Evolutionary conservation across 2,113 vertebrate genomes (phyloP), one percentile per base, ranked within the genome.

Genomic region (Pedetes capensis): DNA sequence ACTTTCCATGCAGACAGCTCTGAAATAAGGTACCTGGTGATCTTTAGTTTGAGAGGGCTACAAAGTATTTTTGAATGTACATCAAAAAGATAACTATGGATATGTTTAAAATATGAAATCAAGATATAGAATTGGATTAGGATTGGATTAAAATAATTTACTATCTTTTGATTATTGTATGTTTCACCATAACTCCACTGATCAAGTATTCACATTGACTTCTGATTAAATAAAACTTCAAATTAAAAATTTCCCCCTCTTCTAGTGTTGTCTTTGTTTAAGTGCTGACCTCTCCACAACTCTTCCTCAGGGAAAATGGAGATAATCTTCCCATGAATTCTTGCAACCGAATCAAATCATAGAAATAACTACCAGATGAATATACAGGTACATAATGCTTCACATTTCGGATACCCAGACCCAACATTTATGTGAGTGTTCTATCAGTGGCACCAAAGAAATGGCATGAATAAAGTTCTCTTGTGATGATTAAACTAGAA

Each of bases 141-240:
- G 63, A 66, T 14, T 39, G 13, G 75, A 68, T 44, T 79, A 63
- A 82, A 75, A 91, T 32, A 88, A 91, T 59, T 72, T 85, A 88
- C 53, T 95, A 75, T 51, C 49, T 95, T 93, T 93, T 90, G 64
- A 80, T 87, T 71, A 74, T 8, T 88, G n/a, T 75, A 76, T 87
- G 84, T 81, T 81, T 94, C 69, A 87, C 53, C 49, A 94, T 66
- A 88, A 91, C 71, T 95, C 51, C 57, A 89, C 11, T 69, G 74
- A 86, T 72, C 16, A 92, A 92, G 12, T 88, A 68, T 78, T 95
- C 81, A 57, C 87, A 83, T 80, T 87, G 37, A 95, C 59, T 86
- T 97, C 89, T 72, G 78, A 95, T 89, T 93, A 91, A 95, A 95
- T 80, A 74, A 95, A 93, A 93, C 44, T 89, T 66, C 86, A 76